Base-by-base conservation (phyloP, 2,797 vertebrate genomes). In the Cephalopachus bancanus region DNA sequence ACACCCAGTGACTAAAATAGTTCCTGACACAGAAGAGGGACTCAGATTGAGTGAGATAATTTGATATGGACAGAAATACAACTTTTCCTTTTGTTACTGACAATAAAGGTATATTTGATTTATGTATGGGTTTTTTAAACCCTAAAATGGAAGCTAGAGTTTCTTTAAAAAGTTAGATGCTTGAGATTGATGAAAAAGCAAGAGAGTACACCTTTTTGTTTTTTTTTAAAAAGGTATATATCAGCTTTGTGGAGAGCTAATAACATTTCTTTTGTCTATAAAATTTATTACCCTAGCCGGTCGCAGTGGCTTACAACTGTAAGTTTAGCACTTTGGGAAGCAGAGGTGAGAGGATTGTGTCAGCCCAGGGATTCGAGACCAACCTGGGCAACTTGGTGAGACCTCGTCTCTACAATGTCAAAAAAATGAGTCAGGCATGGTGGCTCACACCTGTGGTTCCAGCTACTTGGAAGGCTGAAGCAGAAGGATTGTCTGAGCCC, bases 181-280 rank as follows among this genome's bases (percentile, higher is more conserved):
- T 83, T 84, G 92, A 95, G 69, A 75, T 57, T 75, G n/a, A 89
- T 76, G n/a, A 75, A 85, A 75, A 90, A 78, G 55, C 67, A 83
- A 49, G 62, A 81, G 33, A 71, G 4, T 57, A 37, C 37, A 37
- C 37, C 37, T 37, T 37, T 37, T 83, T 90, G 69, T 2, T 53
- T 94, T 81, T 81, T 62, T 93, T 79, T 30, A 5, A 17, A 91
- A 83, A 89, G 51, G 2, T n/a, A 5, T 76, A 30, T 72, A 33
- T 86, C 65, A 93, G 33, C 33, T 79, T 97, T 93, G 51, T 93
- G 62, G 57, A 55, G n/a, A 91, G 49, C 15, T 87, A 78, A 24
- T 75, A 85, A 86, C 59, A 94, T 88, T 88, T 75, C 20, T 89
- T 80, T 55, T 67, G 28, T 64, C 57, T 16, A 4, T 87, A 57